Percentiles rank a stretch among this genome's conserved stretches.
Conservation (phyloP, 2,797 vertebrate species). For the Sebastes vulpes region DNA sequence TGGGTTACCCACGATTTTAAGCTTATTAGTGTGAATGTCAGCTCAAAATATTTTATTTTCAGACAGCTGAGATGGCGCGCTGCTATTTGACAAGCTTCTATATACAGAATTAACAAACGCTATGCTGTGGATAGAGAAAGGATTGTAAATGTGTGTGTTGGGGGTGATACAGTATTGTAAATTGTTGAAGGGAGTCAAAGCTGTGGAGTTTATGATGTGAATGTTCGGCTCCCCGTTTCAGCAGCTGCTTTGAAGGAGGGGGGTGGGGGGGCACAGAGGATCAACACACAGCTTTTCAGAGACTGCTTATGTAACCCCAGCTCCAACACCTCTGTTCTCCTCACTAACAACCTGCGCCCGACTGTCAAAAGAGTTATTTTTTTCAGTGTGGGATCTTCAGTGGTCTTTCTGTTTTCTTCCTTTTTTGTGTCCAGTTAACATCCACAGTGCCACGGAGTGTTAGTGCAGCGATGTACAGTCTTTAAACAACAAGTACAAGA, state of each 20-base stretch:
- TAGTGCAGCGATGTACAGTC: not conserved
- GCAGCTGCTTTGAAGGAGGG: conserved; percentile 67
- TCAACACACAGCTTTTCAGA: conserved; percentile 65
- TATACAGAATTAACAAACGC: conserved; percentile 28
- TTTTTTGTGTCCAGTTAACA: conserved; percentile 29
- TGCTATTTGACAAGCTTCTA: conserved; percentile 21
- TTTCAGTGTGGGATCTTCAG: not conserved
- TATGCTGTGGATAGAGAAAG: not conserved
- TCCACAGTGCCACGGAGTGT: not conserved
- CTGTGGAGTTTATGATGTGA: conserved; percentile 42
- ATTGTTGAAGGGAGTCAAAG: conserved; percentile 39
- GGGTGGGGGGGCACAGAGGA: conserved; percentile 46
- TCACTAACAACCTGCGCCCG: conserved; percentile 53
- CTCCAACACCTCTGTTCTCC: conserved; percentile 59
- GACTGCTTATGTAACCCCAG: conserved; percentile 68
- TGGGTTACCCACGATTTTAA: conserved; percentile 19
- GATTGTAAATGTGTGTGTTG: conserved; percentile 10
- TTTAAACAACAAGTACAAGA: not conserved
- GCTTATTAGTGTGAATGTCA: conserved; percentile 28
- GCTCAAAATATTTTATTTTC: conserved; percentile 17
- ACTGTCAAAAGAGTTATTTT: conserved; percentile 11
- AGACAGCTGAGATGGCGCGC: not conserved
- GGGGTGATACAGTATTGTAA: conserved; percentile 17
- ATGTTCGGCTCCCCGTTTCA: conserved; percentile 42
- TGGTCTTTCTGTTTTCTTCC: not conserved